Evolutionary conservation across 2,888 invertebrate species (phyloP).

Genomic region (Eupelmus urozonus): DNA sequence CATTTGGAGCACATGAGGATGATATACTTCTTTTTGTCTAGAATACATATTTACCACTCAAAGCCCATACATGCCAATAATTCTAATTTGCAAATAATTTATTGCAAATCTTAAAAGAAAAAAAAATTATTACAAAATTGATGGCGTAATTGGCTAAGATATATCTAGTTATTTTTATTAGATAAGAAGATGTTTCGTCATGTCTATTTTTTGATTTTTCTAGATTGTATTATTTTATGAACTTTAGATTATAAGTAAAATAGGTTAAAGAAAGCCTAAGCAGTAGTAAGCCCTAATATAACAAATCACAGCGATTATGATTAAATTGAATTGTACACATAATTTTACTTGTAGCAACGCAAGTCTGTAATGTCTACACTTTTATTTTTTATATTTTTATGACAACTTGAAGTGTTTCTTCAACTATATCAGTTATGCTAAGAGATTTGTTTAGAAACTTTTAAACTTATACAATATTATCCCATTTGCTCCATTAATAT

Average conservation of each 20-base stretch:
- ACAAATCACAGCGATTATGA: constrained; percentile 24
- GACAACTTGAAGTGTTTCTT: constrained; percentile 7
- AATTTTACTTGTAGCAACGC: constrained; percentile 35
- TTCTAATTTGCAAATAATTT: constrained; percentile 36
- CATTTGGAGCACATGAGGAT: constrained; percentile 69
- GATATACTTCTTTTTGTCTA: constrained; percentile 60
- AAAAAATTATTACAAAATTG: constrained; percentile 46
- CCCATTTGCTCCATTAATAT: constrained; percentile 69
- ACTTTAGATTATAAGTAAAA: constrained; percentile 47
- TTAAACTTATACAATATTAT: constrained; percentile 60
- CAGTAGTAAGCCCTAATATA: constrained; percentile 34
- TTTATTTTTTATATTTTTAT: constrained; percentile 48
- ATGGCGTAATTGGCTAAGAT: constrained; percentile 36
- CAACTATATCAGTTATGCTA: constrained; percentile 22
- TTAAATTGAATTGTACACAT: constrained; percentile 34
- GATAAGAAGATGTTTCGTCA: constrained; percentile 24
- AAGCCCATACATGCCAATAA: constrained; percentile 25
- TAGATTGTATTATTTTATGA: constrained; percentile 52
- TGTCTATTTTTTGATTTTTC: constrained; percentile 40
- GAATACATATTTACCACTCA: constrained; percentile 22
- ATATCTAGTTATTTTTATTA: constrained; percentile 45
- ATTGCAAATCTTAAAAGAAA: constrained; percentile 30
- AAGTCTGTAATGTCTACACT: constrained; percentile 22
- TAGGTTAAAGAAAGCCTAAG: constrained; percentile 47
- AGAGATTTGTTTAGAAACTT: constrained; percentile 17